Base-by-base conservation (phyloP, 2,797 vertebrate species). In the Sebastes alutus region DNA sequence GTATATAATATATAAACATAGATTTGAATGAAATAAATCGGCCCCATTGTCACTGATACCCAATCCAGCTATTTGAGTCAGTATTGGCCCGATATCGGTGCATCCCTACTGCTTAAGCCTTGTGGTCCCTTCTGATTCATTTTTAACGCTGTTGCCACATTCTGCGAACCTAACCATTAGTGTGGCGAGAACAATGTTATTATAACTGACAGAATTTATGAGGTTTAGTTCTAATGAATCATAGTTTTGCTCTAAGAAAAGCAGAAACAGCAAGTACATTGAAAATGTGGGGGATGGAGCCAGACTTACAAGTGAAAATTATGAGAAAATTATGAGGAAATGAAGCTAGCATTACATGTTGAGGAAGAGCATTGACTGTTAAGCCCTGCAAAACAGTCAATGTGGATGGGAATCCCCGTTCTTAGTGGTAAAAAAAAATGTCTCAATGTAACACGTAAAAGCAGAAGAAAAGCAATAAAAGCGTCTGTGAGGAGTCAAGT, bases 241-340 rank as follows among this genome's bases (percentile, higher is more conserved):
- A 7, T 14, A 49, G 2, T 10, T 27, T 35, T 71, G 23, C 22
- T 76, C 58, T 20, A 60, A 38, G 72, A 16, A 35, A 74, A 56
- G 33, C 2, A 18, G 20, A 11, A 29, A 42, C 16, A 74, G 27
- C 18, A 25, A 63, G 59, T 4, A 56, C 8, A 14, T 65, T 71
- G 63, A 72, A 72, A 77, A 85, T 65, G 42, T 70, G n/a, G 22
- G 59, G 59, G 56, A 59, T 73, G 77, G 22, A 82, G 67, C 23
- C 38, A 29, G 32, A 75, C 30, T 46, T 30, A 76, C n/a, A 12
- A 42, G 20, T 18, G 46, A 65, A 59, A 67, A 72, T 68, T n/a
- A 75, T 56, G 52, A 75, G 38, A 65, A 38, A 60, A 74, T 49
- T 0, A 79, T 25, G 58, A 86, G 52, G 70, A 72, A 69, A 76